phyloP scores from a whole-genome alignment of 2,888 invertebrate genomes.

The Ophion slaviceki region DNA sequence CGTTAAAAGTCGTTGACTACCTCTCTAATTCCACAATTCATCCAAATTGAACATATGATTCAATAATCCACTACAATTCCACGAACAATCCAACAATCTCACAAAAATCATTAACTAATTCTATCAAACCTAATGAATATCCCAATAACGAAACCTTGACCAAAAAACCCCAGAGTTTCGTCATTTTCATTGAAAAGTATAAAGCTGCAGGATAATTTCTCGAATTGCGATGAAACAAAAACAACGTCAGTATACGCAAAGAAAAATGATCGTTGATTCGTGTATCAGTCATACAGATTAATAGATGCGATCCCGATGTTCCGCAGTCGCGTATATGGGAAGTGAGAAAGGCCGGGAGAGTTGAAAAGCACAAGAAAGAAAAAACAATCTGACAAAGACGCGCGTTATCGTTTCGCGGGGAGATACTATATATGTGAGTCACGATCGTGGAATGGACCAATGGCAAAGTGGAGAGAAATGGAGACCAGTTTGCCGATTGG shows the following conservation, averaged over 20 bases:
- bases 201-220: not conserved
- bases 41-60: too few species aligned
- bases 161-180: not conserved
- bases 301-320: conserved; percentile 42
- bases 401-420: conserved; percentile 60
- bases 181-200: not conserved
- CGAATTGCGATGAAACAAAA: not conserved
- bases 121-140: not conserved
- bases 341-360: conserved; percentile 34
- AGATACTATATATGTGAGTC: conserved; percentile 70
- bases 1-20: too few species aligned
- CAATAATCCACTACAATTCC: too few species aligned
- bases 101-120: not conserved
- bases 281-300: conserved; percentile 28
- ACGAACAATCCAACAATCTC: too few species aligned
- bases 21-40: too few species aligned
- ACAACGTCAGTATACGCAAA: not conserved
- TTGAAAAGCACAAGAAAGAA: conserved; percentile 33
- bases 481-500: conserved; percentile 73
- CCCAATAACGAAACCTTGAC: not conserved
- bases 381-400: conserved; percentile 37
- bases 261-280: conserved; percentile 1
- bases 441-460: conserved; percentile 74
- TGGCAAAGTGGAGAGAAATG: conserved; percentile 66
- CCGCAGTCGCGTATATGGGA: conserved; percentile 4